Percentiles rank a stretch among this genome's conserved stretches.
These are phyloP conservation scores for Pseudobourletiella spinata DNA, from an alignment of 1,140 invertebrate genomes.

Conservation along the genomic window DNA sequence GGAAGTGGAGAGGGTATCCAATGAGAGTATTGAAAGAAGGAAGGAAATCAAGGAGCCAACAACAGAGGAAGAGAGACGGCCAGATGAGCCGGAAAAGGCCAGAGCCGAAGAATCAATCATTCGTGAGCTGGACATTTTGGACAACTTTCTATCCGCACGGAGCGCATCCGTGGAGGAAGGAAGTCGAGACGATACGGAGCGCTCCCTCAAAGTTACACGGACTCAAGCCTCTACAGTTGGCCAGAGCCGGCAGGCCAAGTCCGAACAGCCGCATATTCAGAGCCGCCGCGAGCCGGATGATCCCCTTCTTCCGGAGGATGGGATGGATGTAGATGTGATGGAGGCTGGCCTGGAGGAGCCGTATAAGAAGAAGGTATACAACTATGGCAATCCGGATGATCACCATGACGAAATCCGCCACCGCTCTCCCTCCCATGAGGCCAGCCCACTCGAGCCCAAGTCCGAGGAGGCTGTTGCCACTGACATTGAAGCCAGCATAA, in stretches of 20 bases:
- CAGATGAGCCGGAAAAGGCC: not conserved
- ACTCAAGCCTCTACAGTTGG: not conserved
- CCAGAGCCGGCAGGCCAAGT: not conserved
- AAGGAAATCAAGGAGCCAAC: not conserved
- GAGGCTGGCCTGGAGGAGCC: conserved; percentile 20
- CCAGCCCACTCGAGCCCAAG: not conserved
- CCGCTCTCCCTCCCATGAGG: not conserved
- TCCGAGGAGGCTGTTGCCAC: not conserved
- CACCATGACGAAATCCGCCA: conserved; percentile 4
- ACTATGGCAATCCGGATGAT: conserved; percentile 16
- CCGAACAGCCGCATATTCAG: too few species aligned
- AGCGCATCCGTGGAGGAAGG: conserved; percentile 26
- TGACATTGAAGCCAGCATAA: conserved; percentile 8
- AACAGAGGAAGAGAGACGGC: not conserved
- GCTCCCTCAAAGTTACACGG: not conserved
- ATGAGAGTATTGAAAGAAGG: too few species aligned
- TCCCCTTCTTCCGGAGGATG: too few species aligned
- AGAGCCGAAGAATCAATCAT: conserved; percentile 27
- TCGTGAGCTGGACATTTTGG: conserved; percentile 29
- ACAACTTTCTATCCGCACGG: conserved; percentile 26
- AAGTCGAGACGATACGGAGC: not conserved
- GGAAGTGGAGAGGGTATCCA: too few species aligned
- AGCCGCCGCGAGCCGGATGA: too few species aligned
- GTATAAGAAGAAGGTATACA: conserved; percentile 13
- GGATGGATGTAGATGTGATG: conserved; percentile 25